Conservation (phyloP, 2,888 invertebrate genomes). For the Tetragonula carbonaria region DNA sequence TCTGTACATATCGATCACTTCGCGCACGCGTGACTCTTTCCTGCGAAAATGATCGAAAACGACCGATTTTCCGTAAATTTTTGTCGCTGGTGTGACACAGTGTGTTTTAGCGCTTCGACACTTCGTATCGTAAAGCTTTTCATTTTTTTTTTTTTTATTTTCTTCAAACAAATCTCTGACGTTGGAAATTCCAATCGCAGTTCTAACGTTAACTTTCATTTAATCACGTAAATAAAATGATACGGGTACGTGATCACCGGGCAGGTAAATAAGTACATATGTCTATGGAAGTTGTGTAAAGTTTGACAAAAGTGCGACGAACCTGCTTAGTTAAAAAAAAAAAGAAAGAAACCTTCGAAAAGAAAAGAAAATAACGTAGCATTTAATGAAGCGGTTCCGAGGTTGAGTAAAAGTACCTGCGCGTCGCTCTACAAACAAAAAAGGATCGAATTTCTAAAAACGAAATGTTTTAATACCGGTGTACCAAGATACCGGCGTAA, state of each 20-base stretch:
- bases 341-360: too few relatives aligned
- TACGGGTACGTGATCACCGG: slow-evolving; percentile 21
- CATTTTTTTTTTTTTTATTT: too few relatives aligned
- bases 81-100: too few relatives aligned
- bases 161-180: too few relatives aligned
- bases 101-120: too few relatives aligned
- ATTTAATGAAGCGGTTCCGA: slow-evolving; percentile 19
- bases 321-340: too few relatives aligned
- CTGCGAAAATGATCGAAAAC: too few relatives aligned
- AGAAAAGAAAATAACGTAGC: neutral
- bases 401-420: slow-evolving; percentile 3
- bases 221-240: slow-evolving; percentile 31
- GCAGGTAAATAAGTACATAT: neutral
- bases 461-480: slow-evolving; percentile 29
- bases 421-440: slow-evolving; percentile 7
- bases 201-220: neutral
- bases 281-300: slow-evolving; percentile 35
- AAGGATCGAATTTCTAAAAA: neutral
- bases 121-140: too few relatives aligned
- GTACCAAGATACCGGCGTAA: slow-evolving; percentile 12
- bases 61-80: too few relatives aligned
- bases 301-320: neutral
- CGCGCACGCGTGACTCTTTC: too few relatives aligned
- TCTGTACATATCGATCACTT: too few relatives aligned
- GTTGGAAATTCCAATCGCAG: neutral